Base-by-base conservation (phyloP, 2,888 invertebrate genomes). In the Himalopsyche tibetana region DNA sequence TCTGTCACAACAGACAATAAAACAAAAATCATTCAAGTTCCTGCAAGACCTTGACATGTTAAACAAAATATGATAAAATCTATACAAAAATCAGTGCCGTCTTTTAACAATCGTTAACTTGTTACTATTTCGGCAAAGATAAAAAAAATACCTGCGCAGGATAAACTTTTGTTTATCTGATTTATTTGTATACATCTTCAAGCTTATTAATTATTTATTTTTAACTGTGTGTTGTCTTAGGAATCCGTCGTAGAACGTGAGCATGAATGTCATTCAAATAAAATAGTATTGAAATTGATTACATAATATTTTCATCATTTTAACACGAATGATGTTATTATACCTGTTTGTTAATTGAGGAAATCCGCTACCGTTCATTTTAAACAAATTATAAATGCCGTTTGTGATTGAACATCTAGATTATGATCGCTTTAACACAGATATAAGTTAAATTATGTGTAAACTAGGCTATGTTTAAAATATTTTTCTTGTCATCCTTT, bases 361-460 rank as follows among this genome's bases (percentile, higher is more conserved):
- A 74, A n/a, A 36, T 74, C 74, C 74, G 74, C 38, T 74, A 74
- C 36, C n/a, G 36, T 74, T 74, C 36, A 11, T 63, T 63, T 63
- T 63, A 51, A 51, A 51, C 51, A 15, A 51, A 51, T 51, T 51
- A 51, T 51, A 15, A 51, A 51, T 15, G 51, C 51, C 51, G 51
- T 51, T 15, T 4, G 12, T 51, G 51, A 51, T 51, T 51, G 51
- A 51, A 51, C 45, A 51, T 51, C 51, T 15, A 51, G 51, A 51
- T 51, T 15, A 15, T 51, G 15, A 5, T 51, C 15, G 51, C 5
- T 15, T 51, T 51, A 51, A 51, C 51, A 51, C 51, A 51, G 51
- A 51, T 51, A 45, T 51, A 15, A 51, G 51, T 15, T 51, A 15
- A 51, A 51, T 51, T 51, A 51, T 51, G 51, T 51, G 51, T 51